phyloP scores from a whole-genome alignment of 2,888 invertebrate genomes.

The Netelia inedita region DNA sequence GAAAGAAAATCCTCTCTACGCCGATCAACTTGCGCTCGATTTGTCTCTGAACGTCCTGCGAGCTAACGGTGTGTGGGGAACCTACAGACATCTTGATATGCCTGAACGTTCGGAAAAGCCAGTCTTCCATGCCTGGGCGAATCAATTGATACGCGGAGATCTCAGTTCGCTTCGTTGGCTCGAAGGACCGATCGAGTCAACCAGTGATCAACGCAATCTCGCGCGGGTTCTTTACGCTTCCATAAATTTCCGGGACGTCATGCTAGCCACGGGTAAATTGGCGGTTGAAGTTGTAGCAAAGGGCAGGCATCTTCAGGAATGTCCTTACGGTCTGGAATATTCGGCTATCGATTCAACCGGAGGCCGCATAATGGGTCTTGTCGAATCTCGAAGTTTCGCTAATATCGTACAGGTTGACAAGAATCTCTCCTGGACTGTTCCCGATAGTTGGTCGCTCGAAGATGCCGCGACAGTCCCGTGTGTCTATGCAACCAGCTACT shows the following conservation, averaged over 20 bases:
- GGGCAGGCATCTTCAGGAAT: constrained; percentile 88
- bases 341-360: constrained; percentile 87
- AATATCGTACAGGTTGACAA: constrained; percentile 86
- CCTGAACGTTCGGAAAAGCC: constrained; percentile 85
- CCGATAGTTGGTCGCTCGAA: constrained; percentile 87
- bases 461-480: constrained; percentile 89
- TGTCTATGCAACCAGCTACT: constrained; percentile 88
- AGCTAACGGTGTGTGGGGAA: constrained; percentile 89
- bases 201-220: constrained; percentile 74
- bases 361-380: constrained; percentile 85
- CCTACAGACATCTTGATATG: constrained; percentile 93
- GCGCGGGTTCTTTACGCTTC: constrained; percentile 91
- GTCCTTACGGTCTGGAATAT: constrained; percentile 90
- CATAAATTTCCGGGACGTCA: constrained; percentile 97
- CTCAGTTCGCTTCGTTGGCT: constrained; percentile 94
- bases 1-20: constrained; percentile 88
- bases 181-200: constrained; percentile 87
- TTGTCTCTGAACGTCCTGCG: constrained; percentile 91
- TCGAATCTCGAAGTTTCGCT: constrained; percentile 84
- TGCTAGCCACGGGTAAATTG: constrained; percentile 96
- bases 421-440: constrained; percentile 86
- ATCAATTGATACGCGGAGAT: constrained; percentile 93
- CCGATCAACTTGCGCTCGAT: constrained; percentile 89
- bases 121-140: constrained; percentile 91
- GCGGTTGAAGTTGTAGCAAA: constrained; percentile 92